Percentiles rank a stretch among this genome's conserved stretches.
These are phyloP conservation scores for Elysia crispata DNA, from an alignment of 2,888 invertebrate genomes.

Conservation along the genomic window DNA sequence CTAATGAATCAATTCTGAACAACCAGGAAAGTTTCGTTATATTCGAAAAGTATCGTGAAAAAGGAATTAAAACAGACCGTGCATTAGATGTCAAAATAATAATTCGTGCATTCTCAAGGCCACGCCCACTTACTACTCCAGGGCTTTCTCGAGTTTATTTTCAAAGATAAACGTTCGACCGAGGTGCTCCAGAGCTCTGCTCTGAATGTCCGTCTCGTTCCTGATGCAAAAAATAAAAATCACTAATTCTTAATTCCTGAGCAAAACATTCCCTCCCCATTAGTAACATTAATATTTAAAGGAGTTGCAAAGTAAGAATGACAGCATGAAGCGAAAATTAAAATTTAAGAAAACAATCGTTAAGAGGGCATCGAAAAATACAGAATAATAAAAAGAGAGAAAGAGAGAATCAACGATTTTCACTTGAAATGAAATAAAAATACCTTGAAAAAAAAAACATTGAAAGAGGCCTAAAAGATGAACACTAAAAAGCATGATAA, in stretches of 20 bases:
- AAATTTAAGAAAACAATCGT: no score
- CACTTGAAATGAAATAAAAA: no score
- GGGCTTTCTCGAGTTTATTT: constrained; percentile 72
- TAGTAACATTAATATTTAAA: background rate
- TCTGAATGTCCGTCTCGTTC: constrained; percentile 58
- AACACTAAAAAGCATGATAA: no score
- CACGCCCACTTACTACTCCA: constrained; percentile 72
- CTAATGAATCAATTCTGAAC: no score
- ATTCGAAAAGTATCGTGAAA: background rate
- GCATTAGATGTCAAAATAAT: no score
- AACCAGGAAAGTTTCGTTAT: background rate
- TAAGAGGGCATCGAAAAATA: background rate
- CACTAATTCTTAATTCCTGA: background rate
- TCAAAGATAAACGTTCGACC: constrained; percentile 73
- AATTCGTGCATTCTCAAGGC: no score
- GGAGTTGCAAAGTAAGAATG: no score
- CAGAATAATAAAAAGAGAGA: background rate
- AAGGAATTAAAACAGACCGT: background rate
- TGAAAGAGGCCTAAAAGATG: no score
- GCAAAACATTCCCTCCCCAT: background rate
- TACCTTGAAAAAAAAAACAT: background rate
- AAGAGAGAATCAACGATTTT: no score
- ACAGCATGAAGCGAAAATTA: background rate
- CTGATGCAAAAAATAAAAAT: constrained; percentile 45
- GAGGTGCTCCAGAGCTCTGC: constrained; percentile 73